Base-by-base conservation (phyloP, 2,888 invertebrate genomes). In the Onthophagus sagittarius region DNA sequence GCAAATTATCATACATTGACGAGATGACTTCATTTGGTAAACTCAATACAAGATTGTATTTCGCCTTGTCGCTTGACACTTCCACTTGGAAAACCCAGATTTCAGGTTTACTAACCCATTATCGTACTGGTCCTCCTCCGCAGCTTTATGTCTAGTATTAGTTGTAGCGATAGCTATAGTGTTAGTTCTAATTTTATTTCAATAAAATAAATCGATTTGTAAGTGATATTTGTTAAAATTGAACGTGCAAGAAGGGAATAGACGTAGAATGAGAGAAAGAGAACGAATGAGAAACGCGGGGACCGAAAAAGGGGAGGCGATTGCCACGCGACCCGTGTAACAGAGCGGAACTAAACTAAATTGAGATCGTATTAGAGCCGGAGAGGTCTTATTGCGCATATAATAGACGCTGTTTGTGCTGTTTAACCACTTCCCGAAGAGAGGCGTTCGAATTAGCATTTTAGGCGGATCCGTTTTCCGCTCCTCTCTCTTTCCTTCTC, bases 311-410 rank as follows among this genome's bases (percentile, higher is more conserved):
- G 72, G 75, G 75, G 75, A 79, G 78, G 77, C 83, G 83, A 84
- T 84, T 84, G 85, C 84, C 85, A 86, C 85, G 84, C 85, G 85
- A 86, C 84, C 85, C 84, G 84, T 83, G 83, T 85, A 86, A 86
- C 86, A 86, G 86, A 86, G 85, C 86, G 85, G 83, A 85, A 86
- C 86, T 86, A 86, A 86, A 86, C 85, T 86, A 86, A 86, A 86
- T 86, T 86, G 86, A 86, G 86, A 86, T 86, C 85, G 85, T 85
- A 86, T 86, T 86, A 86, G 85, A 84, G 83, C 81, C 82, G 84
- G 84, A 84, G 84, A 84, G 83, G 84, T 85, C 86, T 85, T 85
- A 86, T 86, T 85, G 85, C 85, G 85, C 86, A 85, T 85, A 85
- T 85, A 85, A 86, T 86, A 85, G 86, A 85, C 84, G 85, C 84